Evolutionary conservation across 2,113 vertebrate species (phyloP), one percentile per base, ranked within the genome.

Genomic region (Rafetus swinhoei): DNA sequence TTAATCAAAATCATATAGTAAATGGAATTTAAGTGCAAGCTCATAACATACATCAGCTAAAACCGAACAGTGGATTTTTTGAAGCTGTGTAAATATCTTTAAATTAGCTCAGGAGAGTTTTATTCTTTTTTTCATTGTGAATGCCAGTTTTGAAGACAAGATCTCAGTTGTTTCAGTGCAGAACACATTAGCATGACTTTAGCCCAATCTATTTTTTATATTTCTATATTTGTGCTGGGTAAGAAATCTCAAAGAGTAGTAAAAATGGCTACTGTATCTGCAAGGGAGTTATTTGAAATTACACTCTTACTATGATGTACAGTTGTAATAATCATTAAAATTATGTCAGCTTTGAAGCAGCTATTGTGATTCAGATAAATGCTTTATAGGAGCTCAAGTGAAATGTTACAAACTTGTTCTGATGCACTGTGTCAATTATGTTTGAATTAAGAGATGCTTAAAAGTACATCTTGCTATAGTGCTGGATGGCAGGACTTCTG

Each of bases 401-500:
- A 95, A 95, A 90, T 13, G 39, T 32, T 74, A 6, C 19, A 29
- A 4, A 79, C 35, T 55, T 81, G 35, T 55, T 85, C 77, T 91
- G 45, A 79, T 45, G 9, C 84, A 32, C 62, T 62, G 4, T 86
- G 32, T 15, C 32, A 89, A 12, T 0, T 0, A 52, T 82, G 53
- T 77, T 10, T 65, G 88, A 10, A 82, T 82, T 87, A 92, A 94
- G 81, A 3, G 0, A 57, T 92, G 74, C 54, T 87, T 92, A 86
- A 79, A 87, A 82, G 52, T 82, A 83, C 62, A 35, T 60, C 82
- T 92, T 91, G 29, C 69, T 90, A 9, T 57, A 76, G 35, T 79
- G 82, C 16, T 83, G 69, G 54, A 69, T 83, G 80, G 81, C 39
- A 88, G 11, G 7, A 83, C 57, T 56, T 82, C 56, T 87, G 65